Evolutionary conservation across 2,797 vertebrate genomes (phyloP).

Genomic region (Prunella strophiata): DNA sequence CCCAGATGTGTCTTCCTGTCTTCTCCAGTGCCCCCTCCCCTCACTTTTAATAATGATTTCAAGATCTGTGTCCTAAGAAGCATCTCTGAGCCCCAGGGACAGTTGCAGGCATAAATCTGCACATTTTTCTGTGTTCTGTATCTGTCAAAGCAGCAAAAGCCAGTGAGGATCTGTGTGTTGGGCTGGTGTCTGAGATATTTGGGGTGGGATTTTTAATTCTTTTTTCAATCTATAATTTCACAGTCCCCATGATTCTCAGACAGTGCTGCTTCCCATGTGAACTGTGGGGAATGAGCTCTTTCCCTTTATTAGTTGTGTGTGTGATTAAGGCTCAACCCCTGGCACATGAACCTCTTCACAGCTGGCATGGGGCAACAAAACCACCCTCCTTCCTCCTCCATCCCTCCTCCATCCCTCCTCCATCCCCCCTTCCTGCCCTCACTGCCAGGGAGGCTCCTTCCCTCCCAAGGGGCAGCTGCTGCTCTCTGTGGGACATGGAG

Average conservation of each 20-base stretch:
- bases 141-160: not conserved
- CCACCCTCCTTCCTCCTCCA: not conserved
- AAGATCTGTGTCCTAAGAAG: not conserved
- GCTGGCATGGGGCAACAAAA: not conserved
- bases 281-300: not conserved
- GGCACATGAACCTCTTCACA: not conserved
- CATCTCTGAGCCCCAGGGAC: not conserved
- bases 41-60: not conserved
- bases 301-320: not conserved
- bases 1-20: not conserved
- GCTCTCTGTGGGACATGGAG: not conserved
- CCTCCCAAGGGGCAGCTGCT: accelerated
- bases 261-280: not conserved
- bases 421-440: not conserved
- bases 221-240: not conserved
- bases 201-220: not conserved
- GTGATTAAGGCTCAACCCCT: not conserved
- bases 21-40: not conserved
- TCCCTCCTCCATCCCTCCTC: not conserved
- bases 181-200: not conserved
- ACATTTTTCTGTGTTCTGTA: not conserved
- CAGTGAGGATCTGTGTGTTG: not conserved
- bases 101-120: not conserved
- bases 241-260: not conserved
- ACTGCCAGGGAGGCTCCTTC: not conserved